Percentiles rank a stretch among this genome's conserved stretches.
phyloP scores from a whole-genome alignment of 2,888 invertebrate genomes.

The Orgyia antiqua region DNA sequence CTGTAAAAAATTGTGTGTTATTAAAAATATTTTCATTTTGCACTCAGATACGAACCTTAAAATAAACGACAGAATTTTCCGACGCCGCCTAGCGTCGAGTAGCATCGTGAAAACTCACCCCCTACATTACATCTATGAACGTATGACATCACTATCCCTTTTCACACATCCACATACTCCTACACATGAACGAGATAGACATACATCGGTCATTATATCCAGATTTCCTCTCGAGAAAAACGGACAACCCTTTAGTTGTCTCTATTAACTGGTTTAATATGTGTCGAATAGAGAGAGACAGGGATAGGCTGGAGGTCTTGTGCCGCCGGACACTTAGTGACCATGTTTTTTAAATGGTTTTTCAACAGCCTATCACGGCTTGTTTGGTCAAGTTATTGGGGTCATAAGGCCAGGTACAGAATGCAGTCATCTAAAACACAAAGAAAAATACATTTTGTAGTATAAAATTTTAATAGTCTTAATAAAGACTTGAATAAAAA shows the following conservation, averaged over 20 bases:
- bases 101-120: slow-evolving; percentile 47
- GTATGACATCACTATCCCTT: slow-evolving; percentile 53
- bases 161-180: slow-evolving; percentile 57
- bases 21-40: too few relatives aligned
- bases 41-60: slow-evolving; percentile 10
- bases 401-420: slow-evolving; percentile 24
- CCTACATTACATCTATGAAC: slow-evolving; percentile 36
- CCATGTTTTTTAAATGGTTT: slow-evolving; percentile 48
- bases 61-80: slow-evolving; percentile 25
- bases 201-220: slow-evolving; percentile 55
- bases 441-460: too few relatives aligned
- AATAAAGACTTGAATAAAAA: too few relatives aligned
- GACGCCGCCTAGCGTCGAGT: slow-evolving; percentile 73
- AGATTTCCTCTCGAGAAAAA: slow-evolving; percentile 66
- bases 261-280: slow-evolving; percentile 54
- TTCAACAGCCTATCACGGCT: slow-evolving; percentile 51
- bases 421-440: slow-evolving; percentile 4
- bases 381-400: slow-evolving; percentile 49
- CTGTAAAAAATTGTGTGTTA: too few relatives aligned
- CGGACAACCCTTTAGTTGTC: slow-evolving; percentile 65
- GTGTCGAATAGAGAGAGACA: slow-evolving; percentile 50
- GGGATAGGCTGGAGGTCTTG: slow-evolving; percentile 40
- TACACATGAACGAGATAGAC: slow-evolving; percentile 70
- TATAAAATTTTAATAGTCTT: too few relatives aligned
- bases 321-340: slow-evolving; percentile 57